Percentiles rank a stretch among this genome's conserved stretches.
phyloP scores from a whole-genome alignment of 2,888 invertebrate species.

The Argyra leucocephala region DNA sequence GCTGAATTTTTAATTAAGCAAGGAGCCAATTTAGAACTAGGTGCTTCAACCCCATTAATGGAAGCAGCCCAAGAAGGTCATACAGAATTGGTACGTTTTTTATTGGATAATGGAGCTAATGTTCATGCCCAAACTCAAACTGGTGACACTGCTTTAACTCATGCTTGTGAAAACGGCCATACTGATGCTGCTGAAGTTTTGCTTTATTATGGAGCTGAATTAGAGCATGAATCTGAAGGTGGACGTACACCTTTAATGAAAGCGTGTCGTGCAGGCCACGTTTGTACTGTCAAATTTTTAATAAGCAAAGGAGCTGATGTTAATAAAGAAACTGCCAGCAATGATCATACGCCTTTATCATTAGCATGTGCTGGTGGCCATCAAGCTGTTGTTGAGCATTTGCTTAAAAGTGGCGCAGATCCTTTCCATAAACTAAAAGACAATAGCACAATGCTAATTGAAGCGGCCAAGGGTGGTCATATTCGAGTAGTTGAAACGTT shows the following conservation, averaged over 20 bases:
- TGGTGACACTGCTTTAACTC: conserved; percentile 90
- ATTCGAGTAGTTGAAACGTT: conserved; percentile 89
- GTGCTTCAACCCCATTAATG: conserved; percentile 94
- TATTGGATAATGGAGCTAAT: conserved; percentile 75
- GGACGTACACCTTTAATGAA: conserved; percentile 98
- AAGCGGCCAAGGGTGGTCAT: conserved; percentile 96
- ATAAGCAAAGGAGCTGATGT: conserved; percentile 78
- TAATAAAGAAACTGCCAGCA: conserved; percentile 81
- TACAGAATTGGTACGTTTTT: conserved; percentile 76
- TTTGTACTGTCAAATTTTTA: conserved; percentile 92
- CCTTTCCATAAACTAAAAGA: conserved; percentile 96
- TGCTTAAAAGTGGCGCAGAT: conserved; percentile 86
- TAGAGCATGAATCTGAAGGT: conserved; percentile 94
- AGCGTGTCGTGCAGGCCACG: conserved; percentile 91
- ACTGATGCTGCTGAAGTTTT: conserved; percentile 92
- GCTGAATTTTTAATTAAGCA: conserved; percentile 91
- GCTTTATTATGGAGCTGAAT: conserved; percentile 78
- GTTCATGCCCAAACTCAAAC: conserved; percentile 92
- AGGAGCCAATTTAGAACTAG: conserved; percentile 88
- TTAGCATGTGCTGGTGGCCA: conserved; percentile 96
- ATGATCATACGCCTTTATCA: conserved; percentile 94
- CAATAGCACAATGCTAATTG: conserved; percentile 96
- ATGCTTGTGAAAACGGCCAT: conserved; percentile 98
- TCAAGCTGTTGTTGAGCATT: conserved; percentile 81
- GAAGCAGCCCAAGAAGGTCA: conserved; percentile 98